Evolutionary conservation across 2,888 invertebrate genomes (phyloP).

Genomic region (Nudaria mundana): DNA sequence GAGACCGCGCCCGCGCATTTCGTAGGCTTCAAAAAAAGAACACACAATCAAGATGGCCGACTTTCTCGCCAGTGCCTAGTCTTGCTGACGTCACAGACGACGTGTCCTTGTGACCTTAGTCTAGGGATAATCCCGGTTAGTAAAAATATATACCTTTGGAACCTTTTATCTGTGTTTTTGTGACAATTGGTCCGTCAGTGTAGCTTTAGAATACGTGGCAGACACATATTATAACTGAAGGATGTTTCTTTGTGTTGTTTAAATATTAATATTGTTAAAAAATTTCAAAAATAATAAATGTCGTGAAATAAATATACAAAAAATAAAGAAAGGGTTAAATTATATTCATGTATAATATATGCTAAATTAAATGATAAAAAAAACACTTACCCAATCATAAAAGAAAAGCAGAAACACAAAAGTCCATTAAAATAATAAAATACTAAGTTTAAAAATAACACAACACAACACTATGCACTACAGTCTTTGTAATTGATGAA

Average conservation of each 20-base stretch:
- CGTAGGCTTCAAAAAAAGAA: constrained; percentile 76
- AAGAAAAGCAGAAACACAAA: constrained; percentile 60
- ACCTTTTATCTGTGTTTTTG: constrained; percentile 26
- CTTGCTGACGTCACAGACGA: constrained; percentile 76
- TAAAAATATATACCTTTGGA: constrained; percentile 36
- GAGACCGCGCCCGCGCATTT: constrained; percentile 64
- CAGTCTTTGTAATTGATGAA: constrained; percentile 55
- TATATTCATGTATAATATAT: constrained; percentile 9
- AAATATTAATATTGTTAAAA: constrained; percentile 3
- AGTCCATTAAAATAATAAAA: constrained; percentile 55
- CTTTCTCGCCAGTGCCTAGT: constrained; percentile 77
- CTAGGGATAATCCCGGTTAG: constrained; percentile 50
- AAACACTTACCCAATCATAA: constrained; percentile 69
- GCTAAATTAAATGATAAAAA: constrained; percentile 23
- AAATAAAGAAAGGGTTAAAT: constrained; percentile 13
- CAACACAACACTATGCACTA: constrained; percentile 77
- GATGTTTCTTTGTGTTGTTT: constrained; percentile 29
- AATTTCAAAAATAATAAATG: constrained; percentile 2
- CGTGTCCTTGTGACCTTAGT: constrained; percentile 69
- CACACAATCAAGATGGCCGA: constrained; percentile 75
- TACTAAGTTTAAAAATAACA: constrained; percentile 59
- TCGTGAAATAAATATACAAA: neutral
- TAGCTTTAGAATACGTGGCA: constrained; percentile 12
- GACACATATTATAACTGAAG: constrained; percentile 1
- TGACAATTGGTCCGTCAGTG: constrained; percentile 9